phyloP scores from a whole-genome alignment of 2,797 vertebrate species.

The Xenops minutus region DNA sequence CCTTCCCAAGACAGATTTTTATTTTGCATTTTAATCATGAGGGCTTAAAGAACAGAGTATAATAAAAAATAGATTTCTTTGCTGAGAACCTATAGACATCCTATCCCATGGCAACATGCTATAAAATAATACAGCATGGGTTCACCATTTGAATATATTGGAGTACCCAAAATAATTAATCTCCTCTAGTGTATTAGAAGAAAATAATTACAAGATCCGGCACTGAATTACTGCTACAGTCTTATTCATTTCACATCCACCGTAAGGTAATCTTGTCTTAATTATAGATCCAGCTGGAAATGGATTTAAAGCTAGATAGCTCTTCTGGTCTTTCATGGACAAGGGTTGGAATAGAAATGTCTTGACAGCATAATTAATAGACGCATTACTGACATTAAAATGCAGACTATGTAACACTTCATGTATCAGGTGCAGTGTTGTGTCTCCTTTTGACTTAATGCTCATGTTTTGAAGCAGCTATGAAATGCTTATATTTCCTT shows the following conservation, averaged over 20 bases:
- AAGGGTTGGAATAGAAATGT: not conserved
- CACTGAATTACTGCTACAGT: not conserved
- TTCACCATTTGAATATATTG: not conserved
- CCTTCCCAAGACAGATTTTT: not conserved
- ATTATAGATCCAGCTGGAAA: constrained; percentile 39
- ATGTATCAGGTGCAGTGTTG: not conserved
- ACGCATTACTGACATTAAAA: constrained; percentile 8
- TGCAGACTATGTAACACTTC: not conserved
- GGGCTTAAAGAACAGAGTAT: not conserved
- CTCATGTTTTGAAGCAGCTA: not conserved
- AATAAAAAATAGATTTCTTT: not conserved
- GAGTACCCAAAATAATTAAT: not conserved
- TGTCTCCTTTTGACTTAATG: not conserved
- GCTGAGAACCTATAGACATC: not conserved
- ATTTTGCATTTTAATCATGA: not conserved
- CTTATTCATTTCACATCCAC: constrained; percentile 9
- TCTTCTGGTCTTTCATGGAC: not conserved
- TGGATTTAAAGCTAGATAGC: constrained; percentile 17
- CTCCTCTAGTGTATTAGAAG: not conserved
- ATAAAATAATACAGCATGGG: not conserved
- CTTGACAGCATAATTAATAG: constrained; percentile 3
- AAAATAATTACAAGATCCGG: not conserved
- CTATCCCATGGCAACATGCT: not conserved
- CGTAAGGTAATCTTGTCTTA: not conserved
- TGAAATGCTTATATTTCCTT: not conserved